Conservation (phyloP, 2,888 invertebrate species). For the Megamerina dolium region DNA sequence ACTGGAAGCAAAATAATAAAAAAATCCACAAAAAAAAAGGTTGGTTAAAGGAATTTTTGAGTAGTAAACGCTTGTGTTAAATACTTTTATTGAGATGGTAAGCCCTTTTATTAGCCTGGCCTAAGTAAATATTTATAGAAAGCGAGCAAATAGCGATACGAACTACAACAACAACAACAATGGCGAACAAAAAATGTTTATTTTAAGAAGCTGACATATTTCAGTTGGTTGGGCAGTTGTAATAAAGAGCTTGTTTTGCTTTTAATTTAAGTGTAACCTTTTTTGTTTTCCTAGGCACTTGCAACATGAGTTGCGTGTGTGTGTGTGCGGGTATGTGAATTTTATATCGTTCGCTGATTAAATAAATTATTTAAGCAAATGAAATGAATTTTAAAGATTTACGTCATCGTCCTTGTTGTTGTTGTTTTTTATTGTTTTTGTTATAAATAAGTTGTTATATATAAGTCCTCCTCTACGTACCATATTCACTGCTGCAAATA, state of each 20-base stretch:
- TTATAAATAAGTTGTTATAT: not conserved
- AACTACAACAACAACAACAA: constrained; percentile 3
- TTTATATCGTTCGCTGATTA: too few relatives aligned
- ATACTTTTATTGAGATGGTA: constrained; percentile 48
- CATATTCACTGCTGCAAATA: too few relatives aligned
- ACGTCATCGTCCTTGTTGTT: not conserved
- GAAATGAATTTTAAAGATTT: constrained; percentile 3
- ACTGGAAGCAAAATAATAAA: constrained; percentile 6
- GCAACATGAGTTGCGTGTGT: too few relatives aligned
- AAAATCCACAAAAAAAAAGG: not conserved
- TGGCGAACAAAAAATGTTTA: constrained; percentile 20
- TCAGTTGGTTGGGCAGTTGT: too few relatives aligned
- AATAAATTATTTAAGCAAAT: too few relatives aligned
- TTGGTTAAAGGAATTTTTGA: constrained; percentile 26
- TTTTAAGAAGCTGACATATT: constrained; percentile 24
- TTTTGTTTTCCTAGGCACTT: too few relatives aligned
- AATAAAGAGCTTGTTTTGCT: too few relatives aligned
- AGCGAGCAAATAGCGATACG: too few relatives aligned
- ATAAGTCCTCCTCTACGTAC: too few relatives aligned
- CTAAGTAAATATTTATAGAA: constrained; percentile 11
- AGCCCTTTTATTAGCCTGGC: constrained; percentile 37
- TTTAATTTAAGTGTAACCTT: too few relatives aligned
- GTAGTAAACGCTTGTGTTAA: constrained; percentile 47
- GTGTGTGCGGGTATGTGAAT: too few relatives aligned
- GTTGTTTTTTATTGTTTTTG: constrained; percentile 2